Evolutionary conservation across 2,797 vertebrate genomes (phyloP), one percentile per base, ranked within the genome.

Genomic region (Argya squamiceps): DNA sequence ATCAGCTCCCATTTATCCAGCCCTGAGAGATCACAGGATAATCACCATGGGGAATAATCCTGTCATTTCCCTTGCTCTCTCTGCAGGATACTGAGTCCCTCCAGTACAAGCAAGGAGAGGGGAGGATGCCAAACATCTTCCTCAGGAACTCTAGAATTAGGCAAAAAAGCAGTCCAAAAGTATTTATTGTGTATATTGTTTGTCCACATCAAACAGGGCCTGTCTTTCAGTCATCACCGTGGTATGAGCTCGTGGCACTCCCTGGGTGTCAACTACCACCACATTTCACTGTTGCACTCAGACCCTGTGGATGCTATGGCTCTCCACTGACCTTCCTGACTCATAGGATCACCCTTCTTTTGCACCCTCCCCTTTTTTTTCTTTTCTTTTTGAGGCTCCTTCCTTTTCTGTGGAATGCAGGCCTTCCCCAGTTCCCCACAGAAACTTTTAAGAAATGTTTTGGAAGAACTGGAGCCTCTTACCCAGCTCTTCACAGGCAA

Each of bases 1-100:
- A 97, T 97, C 95, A 96, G 71, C 58, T 93, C 81, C 92, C 87
- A 91, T 96, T 97, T 97, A 85, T 71, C 58, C 64, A 88, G 87
- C 84, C 89, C 87, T 55, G 29, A 88, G 92, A 92, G 91, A 96
- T 93, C 93, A 88, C 53, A 80, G 69, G 91, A 93, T 96, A 97
- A 95, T 96, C 93, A 94, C 91, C 73, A 77, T 76, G 75, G 88
- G 93, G 78, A 95, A 94, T 88, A 96, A 96, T 94, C 81, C 73
- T 78, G 64, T 83, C 84, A 91, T 97, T 96, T 97, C 92, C 77
- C 77, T 81, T 86, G 77, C 69, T 5, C 2, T 86, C 82, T 95
- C 73, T 92, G 83, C 74, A 92, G 92, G 81, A 58, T 87, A 50
- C 64, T 18, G 64, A 91, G 78, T 94, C 91, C 84, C 86, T 92